Base-by-base conservation (phyloP, 2,888 invertebrate species). In the Hirtodrosophila duncani region DNA sequence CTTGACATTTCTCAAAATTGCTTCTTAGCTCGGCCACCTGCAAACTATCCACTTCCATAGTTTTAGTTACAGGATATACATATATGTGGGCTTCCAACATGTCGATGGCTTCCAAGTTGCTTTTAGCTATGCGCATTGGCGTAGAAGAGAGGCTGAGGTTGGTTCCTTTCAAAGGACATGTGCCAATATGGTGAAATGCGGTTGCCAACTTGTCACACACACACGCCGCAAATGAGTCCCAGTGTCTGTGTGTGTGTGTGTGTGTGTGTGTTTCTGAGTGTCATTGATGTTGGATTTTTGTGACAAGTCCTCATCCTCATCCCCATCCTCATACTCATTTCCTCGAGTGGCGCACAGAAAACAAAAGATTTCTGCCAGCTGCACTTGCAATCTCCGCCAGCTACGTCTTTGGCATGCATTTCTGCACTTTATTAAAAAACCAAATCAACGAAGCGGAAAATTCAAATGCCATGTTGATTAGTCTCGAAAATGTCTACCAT, bases 351-450 rank as follows among this genome's bases (percentile, higher is more conserved):
- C 56, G 41, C 46, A 26, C 33, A 39, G 29, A 26, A 79, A 81
- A 75, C 72, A 81, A 72, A 81, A 66, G 82, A 79, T 66, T 72
- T 79, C 66, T 62, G 58, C 70, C 45, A 37, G 50, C 55, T 69
- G 55, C 71, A 61, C 58, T 20, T 48, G 29, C 44, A 1, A 9
- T 4, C 31, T 10, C 7, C 6, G 13, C 1, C 10, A 10, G 11
- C n/a, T 3, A 0, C 2, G 1, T 4, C n/a, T 29, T 29, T n/a
- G 29, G 46, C 48, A 52, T 68, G 61, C 78, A 72, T 58, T 66
- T 81, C n/a, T 81, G 71, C 80, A 75, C 79, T 81, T 65, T 81
- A 72, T 72, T 72, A 81, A 78, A 72, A 63, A n/a, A n/a, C 71
- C 82, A 67, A 70, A 66, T 79, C 72, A 72, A 52, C 72, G 67